Evolutionary conservation across 2,113 vertebrate genomes (phyloP).

Genomic region (Callocephalon fimbriatum): DNA sequence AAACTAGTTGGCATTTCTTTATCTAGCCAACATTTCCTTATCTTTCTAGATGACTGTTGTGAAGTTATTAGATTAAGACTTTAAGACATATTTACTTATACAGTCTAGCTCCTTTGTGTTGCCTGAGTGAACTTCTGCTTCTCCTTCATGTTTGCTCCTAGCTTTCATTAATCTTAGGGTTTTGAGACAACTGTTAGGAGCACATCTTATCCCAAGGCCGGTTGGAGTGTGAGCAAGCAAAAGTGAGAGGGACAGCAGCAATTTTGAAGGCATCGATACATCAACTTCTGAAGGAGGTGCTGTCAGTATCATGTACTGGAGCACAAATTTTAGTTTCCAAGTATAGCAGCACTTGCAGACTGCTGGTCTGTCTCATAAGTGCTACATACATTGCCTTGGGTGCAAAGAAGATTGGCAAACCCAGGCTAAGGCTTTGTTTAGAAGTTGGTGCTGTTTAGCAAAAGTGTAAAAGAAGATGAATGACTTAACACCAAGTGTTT

Average conservation of each 20-base stretch:
- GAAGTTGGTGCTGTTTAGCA: not conserved
- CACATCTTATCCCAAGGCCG: not conserved
- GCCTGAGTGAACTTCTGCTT: not conserved
- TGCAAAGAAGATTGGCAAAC: not conserved
- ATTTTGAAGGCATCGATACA: fast-evolving
- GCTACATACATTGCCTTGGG: not conserved
- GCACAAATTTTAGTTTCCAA: not conserved
- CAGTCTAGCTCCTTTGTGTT: not conserved
- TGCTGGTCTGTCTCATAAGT: not conserved
- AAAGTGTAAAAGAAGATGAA: not conserved
- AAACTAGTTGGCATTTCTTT: not conserved
- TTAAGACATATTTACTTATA: not conserved
- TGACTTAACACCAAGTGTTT: not conserved
- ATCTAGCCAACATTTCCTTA: not conserved
- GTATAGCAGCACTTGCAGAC: not conserved
- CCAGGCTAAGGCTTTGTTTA: not conserved
- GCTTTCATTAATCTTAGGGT: not conserved
- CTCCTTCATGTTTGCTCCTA: not conserved
- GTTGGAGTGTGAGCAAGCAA: not conserved
- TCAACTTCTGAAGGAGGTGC: not conserved
- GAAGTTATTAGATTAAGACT: not conserved
- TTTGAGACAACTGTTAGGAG: not conserved
- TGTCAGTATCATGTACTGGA: not conserved
- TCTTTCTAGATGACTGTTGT: not conserved
- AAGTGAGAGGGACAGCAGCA: not conserved